Percentiles rank a stretch among this genome's conserved stretches.
Evolutionary conservation across 2,888 invertebrate genomes (phyloP).

Genomic region (Neoascia interrupta): DNA sequence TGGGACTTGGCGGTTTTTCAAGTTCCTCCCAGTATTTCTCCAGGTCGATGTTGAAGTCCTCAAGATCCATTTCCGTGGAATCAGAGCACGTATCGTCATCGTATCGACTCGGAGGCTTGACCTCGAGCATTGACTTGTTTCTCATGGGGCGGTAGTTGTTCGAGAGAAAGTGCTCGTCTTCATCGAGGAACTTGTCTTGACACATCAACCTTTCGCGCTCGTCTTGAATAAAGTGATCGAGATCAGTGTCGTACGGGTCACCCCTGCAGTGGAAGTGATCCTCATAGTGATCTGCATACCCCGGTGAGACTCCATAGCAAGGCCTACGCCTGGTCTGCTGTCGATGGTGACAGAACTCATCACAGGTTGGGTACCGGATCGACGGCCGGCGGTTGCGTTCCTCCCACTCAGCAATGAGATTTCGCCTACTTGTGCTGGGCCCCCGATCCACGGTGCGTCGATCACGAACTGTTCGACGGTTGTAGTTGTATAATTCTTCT

Average conservation of each 20-base stretch:
- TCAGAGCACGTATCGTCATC: constrained; percentile 79
- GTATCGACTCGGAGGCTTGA: constrained; percentile 77
- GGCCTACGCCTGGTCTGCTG: constrained; percentile 72
- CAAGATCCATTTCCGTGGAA: constrained; percentile 79
- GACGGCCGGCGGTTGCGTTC: constrained; percentile 70
- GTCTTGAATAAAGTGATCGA: constrained; percentile 78
- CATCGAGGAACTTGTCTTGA: constrained; percentile 79
- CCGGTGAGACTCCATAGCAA: constrained; percentile 71
- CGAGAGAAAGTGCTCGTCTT: constrained; percentile 77
- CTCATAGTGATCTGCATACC: constrained; percentile 76
- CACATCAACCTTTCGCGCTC: constrained; percentile 77
- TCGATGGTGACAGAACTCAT: constrained; percentile 78
- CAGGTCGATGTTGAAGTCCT: constrained; percentile 79
- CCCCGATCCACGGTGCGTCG: constrained; percentile 55
- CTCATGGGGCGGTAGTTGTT: constrained; percentile 74
- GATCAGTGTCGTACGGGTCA: constrained; percentile 75
- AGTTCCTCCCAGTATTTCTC: constrained; percentile 80
- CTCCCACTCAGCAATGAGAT: constrained; percentile 77
- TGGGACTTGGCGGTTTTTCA: constrained; percentile 79
- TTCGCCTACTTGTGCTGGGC: constrained; percentile 75
- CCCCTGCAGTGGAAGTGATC: constrained; percentile 77
- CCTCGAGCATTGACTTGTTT: constrained; percentile 78
- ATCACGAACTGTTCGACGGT: constrained; percentile 52
- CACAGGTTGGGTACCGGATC: constrained; percentile 64
- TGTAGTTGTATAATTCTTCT: constrained; percentile 77